Percentiles rank a stretch among this genome's conserved stretches.
phyloP scores from a whole-genome alignment of 2,888 invertebrate species.

The Coleophora deauratella region DNA sequence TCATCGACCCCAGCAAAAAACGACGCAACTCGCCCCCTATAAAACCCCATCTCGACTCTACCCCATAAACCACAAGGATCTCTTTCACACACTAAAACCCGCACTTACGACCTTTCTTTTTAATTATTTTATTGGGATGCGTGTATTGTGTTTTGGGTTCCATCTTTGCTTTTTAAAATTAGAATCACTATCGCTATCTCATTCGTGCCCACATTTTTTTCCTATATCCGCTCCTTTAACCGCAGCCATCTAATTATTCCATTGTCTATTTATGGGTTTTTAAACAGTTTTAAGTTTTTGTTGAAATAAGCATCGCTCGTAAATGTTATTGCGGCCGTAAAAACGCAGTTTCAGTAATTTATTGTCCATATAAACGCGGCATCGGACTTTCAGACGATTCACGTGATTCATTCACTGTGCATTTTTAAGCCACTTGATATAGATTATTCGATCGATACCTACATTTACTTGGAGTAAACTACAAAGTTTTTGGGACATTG shows the following conservation, averaged over 20 bases:
- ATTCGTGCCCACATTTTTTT: conserved; percentile 29
- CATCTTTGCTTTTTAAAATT: conserved; percentile 74
- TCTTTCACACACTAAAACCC: conserved; percentile 41
- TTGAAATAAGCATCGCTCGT: conserved; percentile 60
- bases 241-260: conserved; percentile 60
- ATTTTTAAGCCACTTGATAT: conserved; percentile 28
- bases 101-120: conserved; percentile 46
- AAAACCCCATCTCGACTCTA: conserved; percentile 51
- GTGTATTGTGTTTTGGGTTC: conserved; percentile 69
- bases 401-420: conserved; percentile 42
- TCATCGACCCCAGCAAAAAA: conserved; percentile 47
- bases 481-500: too few relatives aligned
- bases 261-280: conserved; percentile 64
- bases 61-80: conserved; percentile 41
- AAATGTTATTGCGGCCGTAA: conserved; percentile 65
- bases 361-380: conserved; percentile 54
- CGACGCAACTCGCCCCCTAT: conserved; percentile 36
- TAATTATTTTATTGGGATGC: conserved; percentile 53
- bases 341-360: conserved; percentile 66
- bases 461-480: too few relatives aligned
- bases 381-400: conserved; percentile 43
- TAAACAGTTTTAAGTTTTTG: conserved; percentile 66
- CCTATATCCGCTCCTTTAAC: conserved; percentile 37
- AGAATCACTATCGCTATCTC: conserved; percentile 54
- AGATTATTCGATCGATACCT: too few relatives aligned